Base-by-base conservation (phyloP, 2,797 vertebrate genomes). In the Gymnothorax reevesii region DNA sequence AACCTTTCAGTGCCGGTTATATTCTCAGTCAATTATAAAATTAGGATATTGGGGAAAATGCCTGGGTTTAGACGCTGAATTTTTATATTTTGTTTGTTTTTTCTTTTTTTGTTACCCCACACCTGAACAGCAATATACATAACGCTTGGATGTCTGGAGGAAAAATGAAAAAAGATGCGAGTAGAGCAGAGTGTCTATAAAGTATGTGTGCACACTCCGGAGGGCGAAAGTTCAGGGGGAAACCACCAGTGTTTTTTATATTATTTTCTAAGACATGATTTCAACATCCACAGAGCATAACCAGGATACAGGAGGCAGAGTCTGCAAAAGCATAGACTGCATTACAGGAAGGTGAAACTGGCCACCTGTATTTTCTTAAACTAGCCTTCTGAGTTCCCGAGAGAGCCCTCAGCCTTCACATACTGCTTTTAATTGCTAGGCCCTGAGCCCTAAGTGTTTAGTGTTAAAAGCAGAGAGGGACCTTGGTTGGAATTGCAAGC, bases 341-440 rank as follows among this genome's bases (percentile, higher is more conserved):
- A 93, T 92, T 92, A 89, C 85, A 27, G 66, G 66, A 92, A 89
- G 84, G 85, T 84, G 59, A 88, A 92, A 89, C 91, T 93, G 92
- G 92, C 92, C 92, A 90, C 89, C 91, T 94, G 90, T 95, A 93
- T 96, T 96, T 95, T 95, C 93, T 95, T 95, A 94, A 96, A 94
- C 95, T 91, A 90, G 73, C 54, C 83, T 86, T 89, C 49, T 83
- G 86, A 89, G 85, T 88, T 92, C 91, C 90, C 89, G 10, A 8
- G 88, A 91, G 92, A 84, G 87, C 91, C 85, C 85, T 89, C 54
- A 88, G 88, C 89, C 92, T 92, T 88, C 84, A 75, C 82, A 52
- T 84, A 69, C 89, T 89, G 25, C 87, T 93, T 57, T 92, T 94
- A 93, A 93, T 94, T 91, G 90, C 89, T 71, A 84, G 1, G 89